phyloP scores from a whole-genome alignment of 2,113 vertebrate genomes.

The Spilogale gracilis region DNA sequence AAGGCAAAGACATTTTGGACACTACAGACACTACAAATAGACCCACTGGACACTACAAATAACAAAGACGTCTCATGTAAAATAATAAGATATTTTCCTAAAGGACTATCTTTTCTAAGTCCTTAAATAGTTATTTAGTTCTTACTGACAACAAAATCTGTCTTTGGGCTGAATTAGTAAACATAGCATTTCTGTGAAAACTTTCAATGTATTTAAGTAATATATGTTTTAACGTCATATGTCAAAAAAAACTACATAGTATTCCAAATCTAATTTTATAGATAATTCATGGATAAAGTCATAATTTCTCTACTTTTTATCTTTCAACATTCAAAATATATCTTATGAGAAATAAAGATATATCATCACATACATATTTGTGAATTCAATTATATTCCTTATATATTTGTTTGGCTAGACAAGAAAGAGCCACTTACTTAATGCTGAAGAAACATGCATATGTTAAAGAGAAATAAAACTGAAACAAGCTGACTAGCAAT shows the following conservation, averaged over 20 bases:
- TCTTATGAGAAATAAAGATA: constrained; percentile 32
- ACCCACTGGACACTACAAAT: not conserved
- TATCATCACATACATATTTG: not conserved
- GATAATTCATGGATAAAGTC: not conserved
- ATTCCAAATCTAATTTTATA: not conserved
- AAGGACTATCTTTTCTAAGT: constrained; percentile 9
- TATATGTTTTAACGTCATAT: constrained; percentile 2
- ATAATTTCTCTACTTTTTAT: constrained; percentile 9
- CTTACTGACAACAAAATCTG: not conserved
- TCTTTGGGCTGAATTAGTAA: not conserved
- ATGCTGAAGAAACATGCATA: not conserved
- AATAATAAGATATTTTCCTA: not conserved
- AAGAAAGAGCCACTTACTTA: not conserved
- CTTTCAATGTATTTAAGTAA: not conserved
- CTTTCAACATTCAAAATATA: constrained; percentile 46
- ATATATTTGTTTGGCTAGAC: not conserved
- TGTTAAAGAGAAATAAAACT: not conserved
- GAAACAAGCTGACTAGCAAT: not conserved
- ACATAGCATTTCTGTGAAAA: not conserved
- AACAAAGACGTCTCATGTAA: not conserved
- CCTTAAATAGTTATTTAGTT: not conserved
- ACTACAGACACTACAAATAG: not conserved
- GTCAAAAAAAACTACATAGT: not conserved
- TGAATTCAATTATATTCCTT: not conserved
- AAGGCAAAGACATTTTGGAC: not conserved